Base-by-base conservation (phyloP, 2,797 vertebrate genomes). In the Acrossocheilus wenchowensis region DNA sequence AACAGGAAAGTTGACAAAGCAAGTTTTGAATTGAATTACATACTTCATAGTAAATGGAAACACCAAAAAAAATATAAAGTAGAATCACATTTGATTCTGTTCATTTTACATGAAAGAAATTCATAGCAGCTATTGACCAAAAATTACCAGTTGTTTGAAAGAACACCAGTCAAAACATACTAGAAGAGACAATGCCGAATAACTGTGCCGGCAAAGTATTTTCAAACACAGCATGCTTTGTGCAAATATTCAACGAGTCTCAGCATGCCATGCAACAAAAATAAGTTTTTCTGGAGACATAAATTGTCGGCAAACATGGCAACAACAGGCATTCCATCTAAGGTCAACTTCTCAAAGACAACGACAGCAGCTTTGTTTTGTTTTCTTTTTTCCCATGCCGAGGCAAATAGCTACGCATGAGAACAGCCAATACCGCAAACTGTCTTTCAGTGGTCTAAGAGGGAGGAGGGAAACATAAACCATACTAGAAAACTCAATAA, bases 201-300 rank as follows among this genome's bases (percentile, higher is more conserved):
- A 89, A 80, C 36, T 82, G 86, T 87, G 89, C 78, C 87, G 91
- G 91, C 87, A 73, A 84, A 91, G 89, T 89, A 88, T 91, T 90
- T 94, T 88, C 93, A 92, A 90, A 91, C 89, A 91, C 94, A 94
- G 94, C 87, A 2, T 92, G 94, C 88, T 89, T 92, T 90, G 91
- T 43, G 82, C 89, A 89, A 93, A 93, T 93, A 92, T 91, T 93
- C 93, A 92, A 93, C 93, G 92, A 92, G 84, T 91, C 93, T 90
- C 94, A 93, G 92, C 93, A 88, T 93, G 72, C 79, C 86, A 89
- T 90, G 90, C 90, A 83, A 23, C 72, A 78, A 83, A 90, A 90
- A 87, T 2, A 90, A 90, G 90, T 90, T 91, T 84, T 82, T 83
- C 92, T 90, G 92, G 88, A 86, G 92, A 93, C 90, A 91, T 91